These are phyloP conservation scores for Oxyteleia sp. DNA, from an alignment of 2,888 invertebrate species.

Conservation along the genomic window DNA sequence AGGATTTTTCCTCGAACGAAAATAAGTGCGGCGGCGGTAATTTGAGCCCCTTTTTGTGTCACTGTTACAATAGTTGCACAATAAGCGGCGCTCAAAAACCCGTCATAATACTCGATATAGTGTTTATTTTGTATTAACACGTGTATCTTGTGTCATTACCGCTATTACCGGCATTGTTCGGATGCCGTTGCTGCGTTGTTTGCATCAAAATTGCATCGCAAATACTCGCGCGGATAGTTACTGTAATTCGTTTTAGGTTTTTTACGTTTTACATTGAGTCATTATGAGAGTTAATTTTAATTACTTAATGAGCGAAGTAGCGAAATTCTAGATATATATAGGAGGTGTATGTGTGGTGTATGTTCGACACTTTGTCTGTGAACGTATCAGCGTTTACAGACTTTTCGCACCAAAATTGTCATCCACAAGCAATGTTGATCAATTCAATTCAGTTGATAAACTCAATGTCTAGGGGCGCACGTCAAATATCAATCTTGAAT, in stretches of 20 bases:
- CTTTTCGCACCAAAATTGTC: too few species aligned
- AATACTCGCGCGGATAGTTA: not conserved
- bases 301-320: too few species aligned
- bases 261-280: not conserved
- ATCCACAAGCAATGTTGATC: too few species aligned
- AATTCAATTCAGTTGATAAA: too few species aligned
- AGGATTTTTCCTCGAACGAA: conserved; percentile 44
- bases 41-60: conserved; percentile 59
- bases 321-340: too few species aligned
- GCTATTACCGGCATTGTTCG: conserved; percentile 8
- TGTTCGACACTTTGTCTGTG: too few species aligned
- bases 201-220: conserved; percentile 1
- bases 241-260: not conserved
- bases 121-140: conserved; percentile 39
- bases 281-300: not conserved
- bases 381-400: too few species aligned
- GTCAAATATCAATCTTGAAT: too few species aligned
- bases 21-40: conserved; percentile 25
- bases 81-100: conserved; percentile 16
- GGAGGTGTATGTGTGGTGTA: too few species aligned
- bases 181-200: conserved; percentile 5
- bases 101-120: not conserved
- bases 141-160: conserved; percentile 3
- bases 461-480: too few species aligned
- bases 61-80: conserved; percentile 58